Conservation (phyloP, 2,888 invertebrate species). For the Eupithecia subfuscata region DNA sequence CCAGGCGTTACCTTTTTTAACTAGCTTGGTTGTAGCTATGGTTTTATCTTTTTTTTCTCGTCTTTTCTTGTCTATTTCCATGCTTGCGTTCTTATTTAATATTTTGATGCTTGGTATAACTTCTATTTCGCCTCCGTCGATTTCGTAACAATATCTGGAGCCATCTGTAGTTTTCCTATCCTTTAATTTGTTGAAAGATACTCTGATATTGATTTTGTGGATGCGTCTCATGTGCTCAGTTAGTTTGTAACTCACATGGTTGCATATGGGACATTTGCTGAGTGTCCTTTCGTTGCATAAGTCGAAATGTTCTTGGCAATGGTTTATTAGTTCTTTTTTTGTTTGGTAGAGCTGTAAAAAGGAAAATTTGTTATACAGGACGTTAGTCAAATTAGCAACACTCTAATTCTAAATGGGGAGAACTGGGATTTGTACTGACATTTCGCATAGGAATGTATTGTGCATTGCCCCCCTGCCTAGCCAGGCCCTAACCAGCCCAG, state of each 20-base stretch:
- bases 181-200: slow-evolving; percentile 50
- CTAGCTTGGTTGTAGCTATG: slow-evolving; percentile 61
- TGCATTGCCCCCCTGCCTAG: too few species aligned
- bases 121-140: slow-evolving; percentile 57
- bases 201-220: slow-evolving; percentile 53
- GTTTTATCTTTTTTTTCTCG: slow-evolving; percentile 51
- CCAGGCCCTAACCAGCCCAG: too few species aligned
- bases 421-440: too few species aligned
- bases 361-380: too few species aligned
- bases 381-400: too few species aligned
- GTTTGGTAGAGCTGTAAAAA: slow-evolving; percentile 66
- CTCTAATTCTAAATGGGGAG: too few species aligned
- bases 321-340: slow-evolving; percentile 58
- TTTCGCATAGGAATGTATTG: too few species aligned
- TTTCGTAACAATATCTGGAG: slow-evolving; percentile 60
- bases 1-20: slow-evolving; percentile 67
- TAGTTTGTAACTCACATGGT: slow-evolving; percentile 56
- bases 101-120: slow-evolving; percentile 69
- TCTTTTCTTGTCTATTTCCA: slow-evolving; percentile 60
- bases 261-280: slow-evolving; percentile 71
- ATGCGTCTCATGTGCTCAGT: slow-evolving; percentile 52
- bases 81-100: slow-evolving; percentile 61
- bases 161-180: slow-evolving; percentile 51
- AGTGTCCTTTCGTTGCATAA: slow-evolving; percentile 61
- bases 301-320: slow-evolving; percentile 70